Evolutionary conservation across 2,797 vertebrate species (phyloP).

Genomic region (Neosalanx taihuensis): DNA sequence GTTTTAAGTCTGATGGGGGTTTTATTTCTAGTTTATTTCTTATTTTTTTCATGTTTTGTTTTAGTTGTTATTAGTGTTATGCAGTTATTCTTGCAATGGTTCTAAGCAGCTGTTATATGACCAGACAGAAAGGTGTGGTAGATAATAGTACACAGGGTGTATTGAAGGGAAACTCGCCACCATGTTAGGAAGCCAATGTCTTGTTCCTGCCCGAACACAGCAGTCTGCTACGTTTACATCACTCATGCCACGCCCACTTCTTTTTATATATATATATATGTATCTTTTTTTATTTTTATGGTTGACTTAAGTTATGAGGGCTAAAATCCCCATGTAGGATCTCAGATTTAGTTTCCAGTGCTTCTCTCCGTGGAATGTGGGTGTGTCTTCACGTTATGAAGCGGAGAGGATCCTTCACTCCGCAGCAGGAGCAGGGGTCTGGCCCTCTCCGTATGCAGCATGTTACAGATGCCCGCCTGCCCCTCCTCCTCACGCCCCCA

Average conservation of each 20-base stretch:
- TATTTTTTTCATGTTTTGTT: conserved; percentile 41
- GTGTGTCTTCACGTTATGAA: conserved; percentile 57
- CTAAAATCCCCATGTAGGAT: conserved; percentile 31
- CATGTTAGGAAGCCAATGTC: conserved; percentile 43
- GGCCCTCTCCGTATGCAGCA: conserved; percentile 28
- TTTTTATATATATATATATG: conserved; percentile 46
- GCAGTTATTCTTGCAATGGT: conserved; percentile 43
- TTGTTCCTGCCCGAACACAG: conserved; percentile 26
- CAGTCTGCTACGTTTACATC: conserved; percentile 42
- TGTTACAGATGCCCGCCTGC: conserved; percentile 6
- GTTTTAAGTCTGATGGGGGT: not conserved
- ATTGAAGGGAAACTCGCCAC: conserved; percentile 44
- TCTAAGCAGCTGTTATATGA: conserved; percentile 32
- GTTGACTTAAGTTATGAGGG: conserved; percentile 42
- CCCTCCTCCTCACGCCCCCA: conserved; percentile 15
- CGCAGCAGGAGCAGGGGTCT: conserved; percentile 26
- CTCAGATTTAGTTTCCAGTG: conserved; percentile 31
- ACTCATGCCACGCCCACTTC: conserved; percentile 49
- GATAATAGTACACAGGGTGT: conserved; percentile 37
- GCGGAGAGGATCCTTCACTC: conserved; percentile 45
- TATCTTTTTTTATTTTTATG: conserved; percentile 52
- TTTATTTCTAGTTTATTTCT: conserved; percentile 55
- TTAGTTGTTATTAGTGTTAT: conserved; percentile 32
- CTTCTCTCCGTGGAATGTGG: conserved; percentile 60
- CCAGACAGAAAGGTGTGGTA: conserved; percentile 31